phyloP scores from a whole-genome alignment of 1,140 invertebrate genomes.

The Ceratina japonica region DNA sequence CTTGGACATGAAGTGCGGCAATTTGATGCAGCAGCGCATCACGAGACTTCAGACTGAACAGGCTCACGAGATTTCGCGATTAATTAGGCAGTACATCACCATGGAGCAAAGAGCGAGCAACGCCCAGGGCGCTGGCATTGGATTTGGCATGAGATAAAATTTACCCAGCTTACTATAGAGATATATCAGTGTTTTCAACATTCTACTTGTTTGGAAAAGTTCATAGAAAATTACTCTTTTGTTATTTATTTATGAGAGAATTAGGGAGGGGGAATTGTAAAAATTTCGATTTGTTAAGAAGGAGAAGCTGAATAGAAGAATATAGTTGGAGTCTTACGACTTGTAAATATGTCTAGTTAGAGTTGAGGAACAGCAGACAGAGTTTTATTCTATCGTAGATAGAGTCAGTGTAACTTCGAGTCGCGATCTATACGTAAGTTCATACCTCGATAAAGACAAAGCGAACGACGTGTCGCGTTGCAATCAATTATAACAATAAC shows the following conservation, averaged over 20 bases:
- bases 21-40: slow-evolving; percentile 96
- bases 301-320: background rate
- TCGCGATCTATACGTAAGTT: background rate
- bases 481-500: background rate
- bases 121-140: slow-evolving; percentile 68
- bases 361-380: background rate
- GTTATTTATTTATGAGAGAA: slow-evolving; percentile 36
- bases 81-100: slow-evolving; percentile 97
- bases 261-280: background rate
- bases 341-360: slow-evolving; percentile 30
- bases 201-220: background rate
- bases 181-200: background rate
- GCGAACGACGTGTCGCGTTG: background rate
- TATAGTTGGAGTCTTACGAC: background rate
- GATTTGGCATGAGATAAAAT: slow-evolving; percentile 75
- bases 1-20: slow-evolving; percentile 98
- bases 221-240: background rate
- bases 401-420: background rate
- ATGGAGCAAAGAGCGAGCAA: slow-evolving; percentile 85
- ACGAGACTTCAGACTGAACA: slow-evolving; percentile 98
- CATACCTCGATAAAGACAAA: background rate
- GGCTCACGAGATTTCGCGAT: slow-evolving; percentile 95
- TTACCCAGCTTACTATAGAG: background rate
- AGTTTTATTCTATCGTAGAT: background rate
- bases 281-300: background rate